Conservation (phyloP, 2,113 vertebrate genomes). For the Actenoides hombroni region DNA sequence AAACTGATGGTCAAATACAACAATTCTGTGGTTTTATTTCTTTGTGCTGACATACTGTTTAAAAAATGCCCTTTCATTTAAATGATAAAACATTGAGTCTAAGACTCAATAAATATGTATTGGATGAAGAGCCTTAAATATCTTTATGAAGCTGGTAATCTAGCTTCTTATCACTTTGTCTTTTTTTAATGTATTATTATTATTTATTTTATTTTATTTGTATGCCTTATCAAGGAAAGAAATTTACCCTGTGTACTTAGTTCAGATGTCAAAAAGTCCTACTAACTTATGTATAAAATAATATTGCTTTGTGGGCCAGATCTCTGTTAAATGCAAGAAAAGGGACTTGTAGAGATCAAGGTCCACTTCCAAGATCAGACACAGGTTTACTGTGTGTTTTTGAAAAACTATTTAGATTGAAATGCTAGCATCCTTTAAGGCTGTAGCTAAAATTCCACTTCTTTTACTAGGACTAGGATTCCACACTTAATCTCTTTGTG, state of each 20-base stretch:
- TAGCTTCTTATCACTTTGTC: background rate
- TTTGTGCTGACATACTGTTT: background rate
- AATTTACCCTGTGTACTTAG: background rate
- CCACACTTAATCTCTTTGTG: background rate
- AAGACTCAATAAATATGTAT: background rate
- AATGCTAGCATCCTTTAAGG: background rate
- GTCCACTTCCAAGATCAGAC: background rate
- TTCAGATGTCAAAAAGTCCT: background rate
- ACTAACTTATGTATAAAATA: background rate
- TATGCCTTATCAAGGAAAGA: background rate
- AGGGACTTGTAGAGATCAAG: background rate
- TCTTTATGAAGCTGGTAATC: background rate
- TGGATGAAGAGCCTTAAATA: background rate
- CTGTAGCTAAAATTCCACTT: rapidly evolving
- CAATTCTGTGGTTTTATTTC: background rate
- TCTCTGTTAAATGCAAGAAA: background rate
- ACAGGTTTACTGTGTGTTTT: background rate
- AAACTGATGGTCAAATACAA: background rate
- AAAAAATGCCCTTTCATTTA: background rate
- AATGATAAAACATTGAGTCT: background rate
- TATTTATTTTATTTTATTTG: background rate
- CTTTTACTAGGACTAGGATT: background rate
- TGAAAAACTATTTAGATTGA: background rate
- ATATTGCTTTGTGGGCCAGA: background rate
- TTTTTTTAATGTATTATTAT: background rate